Evolutionary conservation across 1,140 invertebrate species (phyloP), one percentile per base, ranked within the genome.

Genomic region (Cydia pomonella): DNA sequence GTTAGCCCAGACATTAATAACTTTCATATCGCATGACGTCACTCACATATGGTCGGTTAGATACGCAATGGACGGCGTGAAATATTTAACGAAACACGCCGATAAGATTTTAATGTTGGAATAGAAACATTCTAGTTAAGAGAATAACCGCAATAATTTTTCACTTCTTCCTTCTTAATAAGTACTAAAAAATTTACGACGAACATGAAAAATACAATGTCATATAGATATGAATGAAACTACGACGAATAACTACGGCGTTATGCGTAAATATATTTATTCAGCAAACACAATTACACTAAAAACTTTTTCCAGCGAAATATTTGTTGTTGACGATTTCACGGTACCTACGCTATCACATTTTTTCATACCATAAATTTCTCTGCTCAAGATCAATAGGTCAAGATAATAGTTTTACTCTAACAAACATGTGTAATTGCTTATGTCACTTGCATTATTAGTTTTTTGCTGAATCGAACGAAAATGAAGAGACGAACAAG

Each of bases 21-120:
- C 64, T 69, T 69, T 69, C 64, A 69, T 69, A 69, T 69, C 29
- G 64, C 27, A 9, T 69, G 64, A 69, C 64, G 64, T 69, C 64
- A 69, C 16, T 9, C 64, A 38, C 29, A 69, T 18, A 69, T 69
- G 64, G 27, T 33, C 64, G 27, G 27, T 33, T 69, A 33, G 29
- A 16, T 33, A 38, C 25, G 64, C 29, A 18, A 69, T 69, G 3
- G 29, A 69, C 64, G 25, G 62, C 13, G 12, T 29, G 64, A 69
- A n/a, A 33, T 33, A 38, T 69, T 50, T 69, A 38, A 10, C 29
- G 27, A 69, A 69, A 38, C 64, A 3, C 47, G 13, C 16, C 47
- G 13, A 4, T 16, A n/a, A 18, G 47, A 44, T 44, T 44, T 44
- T 44, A 44, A 44, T 44, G 41, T 12, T 41, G 10, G 9, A 41